Evolutionary conservation across 2,797 vertebrate species (phyloP).

Genomic region (Takifugu rubripes): DNA sequence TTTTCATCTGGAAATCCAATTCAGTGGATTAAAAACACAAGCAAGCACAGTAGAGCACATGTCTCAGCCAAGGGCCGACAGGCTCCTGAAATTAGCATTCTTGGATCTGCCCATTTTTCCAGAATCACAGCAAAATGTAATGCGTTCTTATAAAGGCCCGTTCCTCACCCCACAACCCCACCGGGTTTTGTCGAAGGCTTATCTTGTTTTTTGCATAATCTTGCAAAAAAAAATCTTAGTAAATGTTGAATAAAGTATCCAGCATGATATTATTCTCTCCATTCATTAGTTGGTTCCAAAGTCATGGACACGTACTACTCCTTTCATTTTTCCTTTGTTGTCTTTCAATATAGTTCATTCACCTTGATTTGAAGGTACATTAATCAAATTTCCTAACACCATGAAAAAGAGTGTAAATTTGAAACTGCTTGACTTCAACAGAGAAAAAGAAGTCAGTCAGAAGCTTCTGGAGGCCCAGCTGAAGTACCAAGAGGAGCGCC

Average conservation of each 20-base stretch:
- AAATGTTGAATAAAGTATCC: too few relatives aligned
- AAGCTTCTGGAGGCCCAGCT: conserved; percentile 69
- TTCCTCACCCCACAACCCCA: too few relatives aligned
- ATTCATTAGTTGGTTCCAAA: not conserved
- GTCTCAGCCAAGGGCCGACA: too few relatives aligned
- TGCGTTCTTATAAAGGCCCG: too few relatives aligned
- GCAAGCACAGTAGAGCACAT: too few relatives aligned
- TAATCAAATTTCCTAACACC: not conserved
- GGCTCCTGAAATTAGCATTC: too few relatives aligned
- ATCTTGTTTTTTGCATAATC: too few relatives aligned
- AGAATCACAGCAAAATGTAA: too few relatives aligned
- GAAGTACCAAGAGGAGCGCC: conserved; percentile 71
- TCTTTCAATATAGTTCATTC: too few relatives aligned
- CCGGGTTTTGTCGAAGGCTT: too few relatives aligned
- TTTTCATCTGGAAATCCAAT: not conserved
- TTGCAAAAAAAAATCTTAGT: not conserved
- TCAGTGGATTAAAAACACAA: not conserved
- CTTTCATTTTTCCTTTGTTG: not conserved
- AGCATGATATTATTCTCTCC: not conserved
- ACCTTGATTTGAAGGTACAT: too few relatives aligned
- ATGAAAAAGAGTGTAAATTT: not conserved
- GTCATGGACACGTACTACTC: not conserved
- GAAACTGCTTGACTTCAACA: conserved; percentile 43
- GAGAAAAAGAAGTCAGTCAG: conserved; percentile 68
- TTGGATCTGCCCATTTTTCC: too few relatives aligned